Base-by-base conservation (phyloP, 2,797 vertebrate genomes). In the Onychomys arenicola region DNA sequence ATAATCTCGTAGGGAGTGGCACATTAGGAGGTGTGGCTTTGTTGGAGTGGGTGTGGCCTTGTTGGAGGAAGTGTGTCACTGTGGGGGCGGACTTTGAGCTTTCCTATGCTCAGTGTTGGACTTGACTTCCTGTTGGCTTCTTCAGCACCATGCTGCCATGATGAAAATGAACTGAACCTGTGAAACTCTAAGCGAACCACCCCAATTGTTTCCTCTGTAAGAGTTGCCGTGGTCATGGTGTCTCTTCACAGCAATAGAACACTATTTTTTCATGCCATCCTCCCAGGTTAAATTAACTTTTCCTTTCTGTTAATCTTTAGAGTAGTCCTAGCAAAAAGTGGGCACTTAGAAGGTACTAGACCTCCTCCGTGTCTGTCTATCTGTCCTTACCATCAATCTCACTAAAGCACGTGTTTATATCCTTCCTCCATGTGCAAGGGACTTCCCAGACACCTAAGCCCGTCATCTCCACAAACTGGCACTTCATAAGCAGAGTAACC, bases 221-320 rank as follows among this genome's bases (percentile, higher is more conserved):
- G n/a, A 40, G 71, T 23, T 40, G 37, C 71, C 17, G 19, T 40
- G 71, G 71, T 73, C 71, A 73, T 23, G 71, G 37, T 21, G n/a
- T 71, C n/a, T 25, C 71, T 69, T 69, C 34, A 69, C 65, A n/a
- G 16, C 67, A n/a, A n/a, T 69, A 19, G 34, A n/a, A 67, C 2
- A 34, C 9, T 69, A 5, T 63, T 83, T 76, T 76, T 91, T 71
- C 17, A 67, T 73, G 87, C 84, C 78, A 46, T 80, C 65, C 63
- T 93, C 16, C 91, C 65, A 91, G 43, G 37, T 91, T 93, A 65
- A 71, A 43, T 40, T 76, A 43, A 82, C 3, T 59, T 55, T 92
- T 83, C 14, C 32, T 90, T 88, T 19, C 21, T 78, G 46, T 83
- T 14, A 89, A 46, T 91, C 23, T 80, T 95, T 82, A 57, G 69